Evolutionary conservation across 2,113 vertebrate species (phyloP), one percentile per base, ranked within the genome.

Genomic region (Zeus faber): DNA sequence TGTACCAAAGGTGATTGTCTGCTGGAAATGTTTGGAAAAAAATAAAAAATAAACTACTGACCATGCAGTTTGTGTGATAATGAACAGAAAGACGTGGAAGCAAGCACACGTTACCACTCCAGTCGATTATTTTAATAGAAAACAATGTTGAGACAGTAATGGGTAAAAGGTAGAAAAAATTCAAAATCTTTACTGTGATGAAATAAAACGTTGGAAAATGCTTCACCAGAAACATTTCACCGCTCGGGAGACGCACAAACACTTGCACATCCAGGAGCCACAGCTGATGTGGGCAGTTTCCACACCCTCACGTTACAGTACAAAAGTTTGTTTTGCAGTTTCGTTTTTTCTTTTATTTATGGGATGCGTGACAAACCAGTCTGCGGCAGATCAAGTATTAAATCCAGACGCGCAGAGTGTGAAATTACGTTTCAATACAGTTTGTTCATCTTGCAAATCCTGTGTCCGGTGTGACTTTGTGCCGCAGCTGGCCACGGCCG

Each of bases 121-220:
- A 67, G 14, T 53, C 17, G 29, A 17, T 58, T 63, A 25, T 82
- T 89, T 88, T 85, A 84, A 77, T 87, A 85, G 46, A 85, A 88
- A 75, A n/a, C n/a, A 86, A 85, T 77, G 56, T 80, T 89, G 86
- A 88, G 72, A 77, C 77, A 80, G n/a, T n/a, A n/a, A n/a, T n/a
- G n/a, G n/a, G n/a, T n/a, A n/a, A n/a, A 85, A 74, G 59, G 67
- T 87, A 85, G 78, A 86, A 87, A 86, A 83, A 77, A 79, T 48
- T 27, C 45, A 18, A 44, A 37, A 11, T 13, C 60, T 67, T 67
- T 62, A 69, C 58, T 78, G 73, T 70, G 59, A 82, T 56, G 50
- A 81, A 76, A 70, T 23, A 76, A 81, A 74, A 83, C 80, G 75
- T 58, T 58, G 56, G 24, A 18, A 51, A 75, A 72, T 62, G 60